Base-by-base conservation (phyloP, 2,888 invertebrate species). In the Xylota segnis region DNA sequence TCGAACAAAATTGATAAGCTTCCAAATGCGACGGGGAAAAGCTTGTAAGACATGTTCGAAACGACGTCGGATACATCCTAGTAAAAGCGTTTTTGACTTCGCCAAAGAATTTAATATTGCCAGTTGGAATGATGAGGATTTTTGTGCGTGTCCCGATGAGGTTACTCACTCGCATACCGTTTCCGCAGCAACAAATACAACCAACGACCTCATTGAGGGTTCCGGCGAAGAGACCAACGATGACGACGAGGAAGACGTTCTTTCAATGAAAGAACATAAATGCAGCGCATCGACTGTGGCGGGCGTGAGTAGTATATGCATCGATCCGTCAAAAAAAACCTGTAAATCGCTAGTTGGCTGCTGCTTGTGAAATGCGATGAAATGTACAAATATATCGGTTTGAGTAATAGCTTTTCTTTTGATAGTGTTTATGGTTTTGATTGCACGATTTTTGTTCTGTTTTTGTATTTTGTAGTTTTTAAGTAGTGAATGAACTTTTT, bases 11-110 rank as follows among this genome's bases (percentile, higher is more conserved):
- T 72, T 92, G 50, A 89, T 92, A 47, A 90, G 88, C 75, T 92
- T 92, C 56, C 91, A 91, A 86, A 81, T 91, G 66, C 89, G 89
- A 18, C 90, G 90, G 45, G 88, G 89, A 0, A 90, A 90, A 83
- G 89, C 90, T 1, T 92, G 92, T 74, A 91, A 91, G 50, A 89
- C 89, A 47, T 92, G 92, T 87, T 90, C 90, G n/a, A 92, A 92
- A 47, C 89, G 90, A 0, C 88, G 90, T 0, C 91, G 92, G 87
- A 90, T 91, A 40, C 91, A 92, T 89, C 91, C 91, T 16, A 91
- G 90, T 78, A 92, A 91, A 81, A 90, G 90, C 77, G 90, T 91
- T 34, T 90, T 91, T 63, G 92, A 92, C 71, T 90, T 92, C 87
- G 89, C 90, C 82, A 91, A 91, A 72, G 92, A 92, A 23, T 91